Percentiles rank a stretch among this genome's conserved stretches.
Conservation (phyloP, 2,113 vertebrate species). For the Calidris pygmaea region DNA sequence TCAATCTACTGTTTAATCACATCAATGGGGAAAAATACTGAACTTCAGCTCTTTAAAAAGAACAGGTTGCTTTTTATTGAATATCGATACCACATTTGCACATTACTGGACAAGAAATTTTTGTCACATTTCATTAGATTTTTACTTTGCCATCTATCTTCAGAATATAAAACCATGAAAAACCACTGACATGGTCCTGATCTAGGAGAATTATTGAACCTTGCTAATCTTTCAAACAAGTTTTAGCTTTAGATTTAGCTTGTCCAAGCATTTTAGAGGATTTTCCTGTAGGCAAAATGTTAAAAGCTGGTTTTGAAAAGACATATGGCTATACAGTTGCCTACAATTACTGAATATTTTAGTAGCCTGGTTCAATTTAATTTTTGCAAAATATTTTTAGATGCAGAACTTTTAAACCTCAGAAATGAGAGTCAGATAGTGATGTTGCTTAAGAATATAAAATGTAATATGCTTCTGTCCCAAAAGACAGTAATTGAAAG, state of each 20-base stretch:
- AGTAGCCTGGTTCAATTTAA: conserved; percentile 39
- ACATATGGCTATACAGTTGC: conserved; percentile 32
- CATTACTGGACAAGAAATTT: background rate
- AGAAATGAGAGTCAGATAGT: background rate
- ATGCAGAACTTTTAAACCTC: conserved; percentile 1
- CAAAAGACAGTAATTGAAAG: background rate
- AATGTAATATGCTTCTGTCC: background rate
- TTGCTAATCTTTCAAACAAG: conserved; percentile 49
- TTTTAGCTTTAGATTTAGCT: conserved; percentile 62
- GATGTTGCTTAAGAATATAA: background rate
- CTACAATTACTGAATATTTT: conserved; percentile 55
- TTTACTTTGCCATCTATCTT: conserved; percentile 36
- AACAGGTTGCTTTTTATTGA: background rate
- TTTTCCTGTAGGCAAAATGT: conserved; percentile 54
- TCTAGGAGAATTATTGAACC: conserved; percentile 43
- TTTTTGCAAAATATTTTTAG: conserved; percentile 50
- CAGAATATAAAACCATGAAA: background rate
- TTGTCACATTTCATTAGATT: background rate
- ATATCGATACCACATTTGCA: background rate
- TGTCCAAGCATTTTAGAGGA: conserved; percentile 58
- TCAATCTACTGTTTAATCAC: background rate
- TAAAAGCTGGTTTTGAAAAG: conserved; percentile 51
- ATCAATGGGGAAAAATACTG: background rate
- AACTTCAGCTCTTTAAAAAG: background rate
- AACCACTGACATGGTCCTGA: conserved; percentile 13